phyloP scores from a whole-genome alignment of 2,797 vertebrate genomes.

The Enteromius mattozi region DNA sequence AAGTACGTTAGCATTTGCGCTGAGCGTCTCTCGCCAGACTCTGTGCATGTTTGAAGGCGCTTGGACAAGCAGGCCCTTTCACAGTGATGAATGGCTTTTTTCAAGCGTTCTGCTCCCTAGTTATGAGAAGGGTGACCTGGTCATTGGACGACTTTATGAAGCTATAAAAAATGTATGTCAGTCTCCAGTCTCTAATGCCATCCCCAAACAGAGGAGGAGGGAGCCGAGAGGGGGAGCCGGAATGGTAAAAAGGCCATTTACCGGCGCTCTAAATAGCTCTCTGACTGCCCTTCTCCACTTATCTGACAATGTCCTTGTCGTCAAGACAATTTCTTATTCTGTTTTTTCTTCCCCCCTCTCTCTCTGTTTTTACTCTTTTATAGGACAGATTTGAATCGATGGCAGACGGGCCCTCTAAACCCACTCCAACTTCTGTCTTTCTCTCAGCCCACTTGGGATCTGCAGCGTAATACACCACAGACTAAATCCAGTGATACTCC shows the following conservation, averaged over 20 bases:
- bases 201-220: slow-evolving; percentile 78
- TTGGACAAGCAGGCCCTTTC: slow-evolving; percentile 98
- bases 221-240: slow-evolving; percentile 69
- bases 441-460: slow-evolving; percentile 58
- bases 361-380: slow-evolving; percentile 65
- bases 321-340: slow-evolving; percentile 77
- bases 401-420: slow-evolving; percentile 58
- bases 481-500: slow-evolving; percentile 45
- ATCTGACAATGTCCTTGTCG: slow-evolving; percentile 84
- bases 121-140: slow-evolving; percentile 99
- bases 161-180: slow-evolving; percentile 99
- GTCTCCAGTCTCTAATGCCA: slow-evolving; percentile 99
- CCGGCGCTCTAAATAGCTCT: slow-evolving; percentile 93
- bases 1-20: slow-evolving; percentile 99
- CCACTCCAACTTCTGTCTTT: slow-evolving; percentile 49
- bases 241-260: slow-evolving; percentile 96
- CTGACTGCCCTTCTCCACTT: slow-evolving; percentile 84
- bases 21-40: slow-evolving; percentile 91
- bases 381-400: slow-evolving; percentile 71
- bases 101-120: slow-evolving; percentile 99
- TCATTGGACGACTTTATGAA: slow-evolving; percentile 99
- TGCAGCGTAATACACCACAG: slow-evolving; percentile 42
- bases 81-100: slow-evolving; percentile 99
- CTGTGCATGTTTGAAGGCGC: slow-evolving; percentile 95
- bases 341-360: slow-evolving; percentile 50